Percentiles rank a stretch among this genome's conserved stretches.
phyloP scores from a whole-genome alignment of 2,888 invertebrate genomes.

The Pasiphila rectangulata region DNA sequence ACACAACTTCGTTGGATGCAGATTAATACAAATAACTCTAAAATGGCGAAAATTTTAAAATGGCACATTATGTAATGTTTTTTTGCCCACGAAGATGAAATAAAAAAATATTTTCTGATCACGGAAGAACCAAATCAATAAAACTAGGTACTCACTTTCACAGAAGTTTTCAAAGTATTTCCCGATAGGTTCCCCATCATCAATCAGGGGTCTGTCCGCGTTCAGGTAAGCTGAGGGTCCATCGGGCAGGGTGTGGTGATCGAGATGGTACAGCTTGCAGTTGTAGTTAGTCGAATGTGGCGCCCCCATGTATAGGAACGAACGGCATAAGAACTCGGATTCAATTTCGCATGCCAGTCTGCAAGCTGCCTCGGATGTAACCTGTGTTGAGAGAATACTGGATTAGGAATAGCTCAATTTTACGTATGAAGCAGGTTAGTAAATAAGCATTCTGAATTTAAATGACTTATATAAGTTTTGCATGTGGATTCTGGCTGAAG shows the following conservation, averaged over 20 bases:
- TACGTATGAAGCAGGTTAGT: constrained; percentile 2
- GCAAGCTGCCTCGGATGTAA: constrained; percentile 94
- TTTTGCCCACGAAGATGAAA: too few species aligned
- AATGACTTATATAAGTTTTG: too few species aligned
- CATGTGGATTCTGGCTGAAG: background rate
- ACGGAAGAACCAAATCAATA: background rate
- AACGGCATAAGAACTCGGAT: constrained; percentile 94
- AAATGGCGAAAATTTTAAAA: too few species aligned
- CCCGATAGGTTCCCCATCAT: constrained; percentile 94
- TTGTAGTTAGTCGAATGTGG: constrained; percentile 91
- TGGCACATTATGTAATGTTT: too few species aligned
- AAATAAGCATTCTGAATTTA: too few species aligned
- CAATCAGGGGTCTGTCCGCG: constrained; percentile 93
- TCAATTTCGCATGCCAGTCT: constrained; percentile 95
- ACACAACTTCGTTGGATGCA: too few species aligned
- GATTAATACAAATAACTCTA: too few species aligned
- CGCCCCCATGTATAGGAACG: constrained; percentile 89
- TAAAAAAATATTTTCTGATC: too few species aligned
- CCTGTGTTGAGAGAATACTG: constrained; percentile 62
- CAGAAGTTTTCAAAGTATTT: constrained; percentile 95
- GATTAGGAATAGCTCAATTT: constrained; percentile 11
- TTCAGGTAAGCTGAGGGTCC: constrained; percentile 95
- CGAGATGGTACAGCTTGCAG: constrained; percentile 94
- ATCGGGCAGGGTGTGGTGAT: constrained; percentile 94
- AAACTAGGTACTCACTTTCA: constrained; percentile 84